These are phyloP conservation scores for Armadillidium nasatum DNA, from an alignment of 1,140 invertebrate species.

Conservation along the genomic window DNA sequence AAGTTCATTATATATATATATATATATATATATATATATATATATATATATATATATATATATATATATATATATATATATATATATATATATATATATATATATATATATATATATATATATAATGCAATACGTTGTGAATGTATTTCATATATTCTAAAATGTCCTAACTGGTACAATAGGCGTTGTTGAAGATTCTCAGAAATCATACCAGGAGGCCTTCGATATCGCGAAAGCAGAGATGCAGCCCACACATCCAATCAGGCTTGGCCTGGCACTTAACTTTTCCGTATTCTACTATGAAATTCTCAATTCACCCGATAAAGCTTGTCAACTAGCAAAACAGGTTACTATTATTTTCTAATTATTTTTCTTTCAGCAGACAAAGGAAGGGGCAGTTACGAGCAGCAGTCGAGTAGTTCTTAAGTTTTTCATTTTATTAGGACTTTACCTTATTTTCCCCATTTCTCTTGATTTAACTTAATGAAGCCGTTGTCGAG, in stretches of 20 bases:
- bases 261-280: constrained; percentile 93
- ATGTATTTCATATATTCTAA: neutral
- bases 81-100: too few relatives aligned
- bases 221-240: constrained; percentile 98
- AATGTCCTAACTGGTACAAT: neutral
- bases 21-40: too few relatives aligned
- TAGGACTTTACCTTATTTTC: constrained; percentile 27
- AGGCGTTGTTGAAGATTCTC: constrained; percentile 86
- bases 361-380: constrained; percentile 48
- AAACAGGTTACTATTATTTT: constrained; percentile 71
- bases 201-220: constrained; percentile 98
- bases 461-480: constrained; percentile 42
- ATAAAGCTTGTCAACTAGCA: constrained; percentile 96
- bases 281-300: constrained; percentile 99
- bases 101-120: neutral
- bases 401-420: neutral
- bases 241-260: constrained; percentile 97
- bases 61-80: too few relatives aligned
- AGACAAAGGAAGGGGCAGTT: constrained; percentile 52
- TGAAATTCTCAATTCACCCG: constrained; percentile 97
- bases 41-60: too few relatives aligned
- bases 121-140: neutral
- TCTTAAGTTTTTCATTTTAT: constrained; percentile 26
- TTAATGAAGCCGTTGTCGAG: constrained; percentile 80
- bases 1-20: constrained; percentile 33